phyloP scores from a whole-genome alignment of 2,888 invertebrate genomes.

The Archaeoteleia sp. region DNA sequence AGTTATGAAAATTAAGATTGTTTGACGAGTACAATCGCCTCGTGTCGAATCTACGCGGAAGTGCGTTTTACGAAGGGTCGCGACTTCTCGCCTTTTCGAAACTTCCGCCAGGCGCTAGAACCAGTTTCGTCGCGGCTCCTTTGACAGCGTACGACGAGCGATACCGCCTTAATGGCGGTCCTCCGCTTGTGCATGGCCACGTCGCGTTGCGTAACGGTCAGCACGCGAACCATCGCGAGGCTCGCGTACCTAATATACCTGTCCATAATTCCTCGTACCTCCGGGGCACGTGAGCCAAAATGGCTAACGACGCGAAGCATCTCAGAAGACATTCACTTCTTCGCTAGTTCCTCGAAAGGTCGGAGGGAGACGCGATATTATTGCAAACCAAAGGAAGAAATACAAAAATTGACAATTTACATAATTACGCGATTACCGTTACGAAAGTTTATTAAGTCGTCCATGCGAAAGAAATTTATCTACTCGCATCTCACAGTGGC shows the following conservation, averaged over 20 bases:
- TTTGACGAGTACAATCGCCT: constrained; percentile 5
- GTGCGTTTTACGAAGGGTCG: constrained; percentile 27
- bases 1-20: constrained; percentile 4
- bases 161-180: constrained; percentile 23
- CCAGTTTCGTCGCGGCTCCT: constrained; percentile 30
- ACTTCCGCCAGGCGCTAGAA: constrained; percentile 33
- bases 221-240: constrained; percentile 14
- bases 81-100: constrained; percentile 18
- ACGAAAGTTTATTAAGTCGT: too few relatives aligned
- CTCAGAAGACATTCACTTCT: too few relatives aligned
- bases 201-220: constrained; percentile 29
- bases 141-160: constrained; percentile 1
- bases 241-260: background rate
- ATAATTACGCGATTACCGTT: too few relatives aligned
- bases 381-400: too few relatives aligned
- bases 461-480: too few relatives aligned
- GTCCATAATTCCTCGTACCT: too few relatives aligned
- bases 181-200: too few relatives aligned
- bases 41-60: constrained; percentile 23
- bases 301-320: constrained; percentile 17
- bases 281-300: background rate
- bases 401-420: too few relatives aligned
- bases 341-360: too few relatives aligned
- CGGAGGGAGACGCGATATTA: too few relatives aligned
- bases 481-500: constrained; percentile 2